Base-by-base conservation (phyloP, 2,113 vertebrate genomes). In the Syrmaticus mikado region DNA sequence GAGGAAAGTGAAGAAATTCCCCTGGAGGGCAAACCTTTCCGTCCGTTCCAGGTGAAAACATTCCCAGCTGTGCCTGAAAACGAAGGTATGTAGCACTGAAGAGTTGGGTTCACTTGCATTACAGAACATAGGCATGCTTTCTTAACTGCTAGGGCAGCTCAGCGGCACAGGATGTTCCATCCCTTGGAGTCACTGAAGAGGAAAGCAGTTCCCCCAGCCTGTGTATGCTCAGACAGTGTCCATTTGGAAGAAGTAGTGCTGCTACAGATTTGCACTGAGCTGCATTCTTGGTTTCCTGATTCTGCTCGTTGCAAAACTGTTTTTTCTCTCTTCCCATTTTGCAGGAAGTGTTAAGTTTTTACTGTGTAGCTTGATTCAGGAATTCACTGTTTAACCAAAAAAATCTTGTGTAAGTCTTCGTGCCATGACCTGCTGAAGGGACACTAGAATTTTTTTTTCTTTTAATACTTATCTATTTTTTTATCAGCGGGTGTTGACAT, bases 1-100 rank as follows among this genome's bases (percentile, higher is more conserved):
- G 99, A 99, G 96, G 99, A 99, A 91, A 99, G 98, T 0, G 98
- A 99, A 40, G 99, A 99, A 83, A 95, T 98, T 13, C 98, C 98
- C 4, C 66, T 97, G 17, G 98, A 99, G 88, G 98, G 97, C 64
- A 98, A 98, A 92, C 98, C 98, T 22, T 99, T 99, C 97, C 98
- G 97, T 30, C 98, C 99, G 3, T 97, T 99, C 98, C 98, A 99
- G 94, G 98, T 99, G 97, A 98, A 98, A 93, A 98, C 99, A 34
- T 97, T 99, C 97, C 99, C 98, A 4, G 98, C 98, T 62, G 95
- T 96, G 79, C 92, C 98, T 32, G 98, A 99, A 94, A 98, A 95
- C 0, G 99, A 99, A 98, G 99, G 99, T 99, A 97, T 24, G 98
- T 97, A 60, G 77, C 78, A 24, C 12, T 20, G 53, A 36, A 12